phyloP scores from a whole-genome alignment of 2,888 invertebrate genomes.

The Ceriagrion tenellum region DNA sequence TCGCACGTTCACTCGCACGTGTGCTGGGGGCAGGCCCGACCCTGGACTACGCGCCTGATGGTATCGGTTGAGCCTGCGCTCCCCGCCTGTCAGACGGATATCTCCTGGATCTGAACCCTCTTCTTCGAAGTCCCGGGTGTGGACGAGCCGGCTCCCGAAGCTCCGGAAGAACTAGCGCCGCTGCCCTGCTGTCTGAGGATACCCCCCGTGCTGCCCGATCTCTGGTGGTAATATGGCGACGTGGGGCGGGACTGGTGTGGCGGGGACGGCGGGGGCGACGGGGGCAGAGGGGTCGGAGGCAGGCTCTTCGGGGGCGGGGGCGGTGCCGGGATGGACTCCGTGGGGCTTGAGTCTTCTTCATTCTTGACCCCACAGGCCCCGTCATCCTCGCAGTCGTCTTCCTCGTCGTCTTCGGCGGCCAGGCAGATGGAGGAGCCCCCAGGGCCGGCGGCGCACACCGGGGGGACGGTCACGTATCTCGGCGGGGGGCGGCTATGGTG shows the following conservation, averaged over 20 bases:
- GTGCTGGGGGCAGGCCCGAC: slow-evolving; percentile 62
- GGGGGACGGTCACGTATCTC: slow-evolving; percentile 63
- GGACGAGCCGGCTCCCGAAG: slow-evolving; percentile 76
- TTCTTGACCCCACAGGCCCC: not conserved
- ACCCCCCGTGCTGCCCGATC: slow-evolving; percentile 53
- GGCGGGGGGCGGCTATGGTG: slow-evolving; percentile 56
- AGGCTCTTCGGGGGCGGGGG: slow-evolving; percentile 81
- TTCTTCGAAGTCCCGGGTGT: slow-evolving; percentile 91
- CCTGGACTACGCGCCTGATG: not conserved
- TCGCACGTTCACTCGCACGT: not conserved
- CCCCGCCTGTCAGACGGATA: slow-evolving; percentile 86
- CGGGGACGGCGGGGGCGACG: slow-evolving; percentile 48
- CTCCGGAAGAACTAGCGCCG: slow-evolving; percentile 69
- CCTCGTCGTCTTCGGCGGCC: slow-evolving; percentile 36
- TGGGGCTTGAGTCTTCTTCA: slow-evolving; percentile 50
- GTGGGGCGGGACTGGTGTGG: slow-evolving; percentile 42
- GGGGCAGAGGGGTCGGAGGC: slow-evolving; percentile 63
- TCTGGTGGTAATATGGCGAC: not conserved
- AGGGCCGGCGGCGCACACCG: slow-evolving; percentile 26
- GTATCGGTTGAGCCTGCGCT: slow-evolving; percentile 75
- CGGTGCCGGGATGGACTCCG: slow-evolving; percentile 81
- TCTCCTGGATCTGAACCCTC: slow-evolving; percentile 95
- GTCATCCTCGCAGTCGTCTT: slow-evolving; percentile 41
- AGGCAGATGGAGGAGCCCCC: slow-evolving; percentile 12
- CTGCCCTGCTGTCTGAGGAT: slow-evolving; percentile 69